Percentiles rank a stretch among this genome's conserved stretches.
These are phyloP conservation scores for Heliornis fulica DNA, from an alignment of 2,113 vertebrate genomes.

Conservation along the genomic window DNA sequence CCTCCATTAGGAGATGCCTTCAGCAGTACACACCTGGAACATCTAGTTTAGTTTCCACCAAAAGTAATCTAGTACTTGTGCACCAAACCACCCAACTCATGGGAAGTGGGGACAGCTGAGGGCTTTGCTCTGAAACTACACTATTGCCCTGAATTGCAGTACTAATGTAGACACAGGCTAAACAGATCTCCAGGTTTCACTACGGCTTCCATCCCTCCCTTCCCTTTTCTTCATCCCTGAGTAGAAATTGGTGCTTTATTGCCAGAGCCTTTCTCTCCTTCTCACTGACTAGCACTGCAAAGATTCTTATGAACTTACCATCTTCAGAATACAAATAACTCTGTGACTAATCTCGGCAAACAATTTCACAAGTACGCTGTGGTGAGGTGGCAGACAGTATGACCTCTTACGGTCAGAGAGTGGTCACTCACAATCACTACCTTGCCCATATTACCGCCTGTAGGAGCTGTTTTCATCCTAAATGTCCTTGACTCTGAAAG, in stretches of 20 bases:
- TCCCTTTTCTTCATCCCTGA: not conserved
- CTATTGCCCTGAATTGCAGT: not conserved
- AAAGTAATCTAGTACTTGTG: not conserved
- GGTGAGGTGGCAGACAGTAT: not conserved
- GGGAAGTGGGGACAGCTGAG: rapidly evolving
- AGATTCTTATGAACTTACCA: not conserved
- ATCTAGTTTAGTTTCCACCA: not conserved
- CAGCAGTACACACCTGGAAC: not conserved
- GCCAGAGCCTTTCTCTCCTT: not conserved
- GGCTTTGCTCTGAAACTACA: not conserved
- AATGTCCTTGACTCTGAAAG: not conserved
- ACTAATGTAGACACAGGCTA: not conserved
- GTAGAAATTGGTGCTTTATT: not conserved
- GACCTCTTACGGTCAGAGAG: not conserved
- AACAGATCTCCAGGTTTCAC: not conserved
- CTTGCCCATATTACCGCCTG: not conserved
- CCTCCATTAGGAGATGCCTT: not conserved
- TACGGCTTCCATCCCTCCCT: not conserved
- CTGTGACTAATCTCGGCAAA: not conserved
- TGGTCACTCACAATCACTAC: not conserved
- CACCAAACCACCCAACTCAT: not conserved
- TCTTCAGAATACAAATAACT: not conserved
- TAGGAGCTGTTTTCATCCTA: not conserved
- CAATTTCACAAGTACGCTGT: not conserved
- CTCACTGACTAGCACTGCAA: not conserved